Base-by-base conservation (phyloP, 2,888 invertebrate genomes). In the Odontocerum albicorne region DNA sequence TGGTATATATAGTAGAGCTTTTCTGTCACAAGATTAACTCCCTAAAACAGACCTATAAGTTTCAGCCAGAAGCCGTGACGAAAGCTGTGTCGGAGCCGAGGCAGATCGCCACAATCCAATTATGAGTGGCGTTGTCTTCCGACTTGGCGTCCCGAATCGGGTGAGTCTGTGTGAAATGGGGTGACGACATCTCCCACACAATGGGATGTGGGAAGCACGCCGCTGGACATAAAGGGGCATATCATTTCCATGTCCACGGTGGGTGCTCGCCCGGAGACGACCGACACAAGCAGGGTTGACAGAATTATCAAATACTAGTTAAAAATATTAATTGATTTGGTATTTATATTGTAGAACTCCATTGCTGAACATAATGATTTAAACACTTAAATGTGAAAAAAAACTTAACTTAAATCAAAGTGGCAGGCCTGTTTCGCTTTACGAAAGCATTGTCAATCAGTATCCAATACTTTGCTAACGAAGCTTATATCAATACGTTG, bases 161-260 rank as follows among this genome's bases (percentile, higher is more conserved):
- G 31, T 32, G 31, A 32, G 32, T 32, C 31, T 17, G 17, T 45
- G 46, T 31, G 49, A 55, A 49, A 49, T 51, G 17, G 51, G 51
- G 50, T 55, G 45, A 42, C 49, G 45, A 39, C 42, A 51, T 15
- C 50, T 21, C 33, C n/a, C n/a, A n/a, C n/a, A 55, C 55, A 55
- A 55, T 55, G 40, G 55, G 44, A 32, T 44, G 44, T 55, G 55
- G 55, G 55, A 55, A 55, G 45, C 50, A 45, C 55, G 50, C 40
- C 46, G 19, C 33, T 27, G 51, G 44, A 16, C 50, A 40, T 22
- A 55, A 55, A 55, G 50, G 38, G 51, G 40, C 45, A 55, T 55
- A 55, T 55, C 55, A 55, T 51, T 51, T 55, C 49, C 49, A 55
- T 49, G 55, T 39, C 35, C 35, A 13, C 35, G 35, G 35, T 16